Conservation (phyloP, 2,888 invertebrate species). For the Torymus aiolomorphi region DNA sequence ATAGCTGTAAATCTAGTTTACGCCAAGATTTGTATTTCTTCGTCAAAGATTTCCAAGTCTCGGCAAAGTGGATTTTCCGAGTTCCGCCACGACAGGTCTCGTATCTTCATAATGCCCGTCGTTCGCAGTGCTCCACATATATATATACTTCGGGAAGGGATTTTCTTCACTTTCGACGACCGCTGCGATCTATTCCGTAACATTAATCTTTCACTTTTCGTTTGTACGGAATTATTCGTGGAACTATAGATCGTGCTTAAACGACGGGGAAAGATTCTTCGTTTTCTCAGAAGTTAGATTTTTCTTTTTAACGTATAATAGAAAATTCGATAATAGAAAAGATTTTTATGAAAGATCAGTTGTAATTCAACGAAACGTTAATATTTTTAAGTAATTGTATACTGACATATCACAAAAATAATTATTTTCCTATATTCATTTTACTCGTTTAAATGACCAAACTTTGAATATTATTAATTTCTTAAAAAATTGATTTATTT, state of each 20-base stretch:
- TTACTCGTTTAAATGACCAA: too few relatives aligned
- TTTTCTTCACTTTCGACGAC: constrained; percentile 20
- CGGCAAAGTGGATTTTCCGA: constrained; percentile 41
- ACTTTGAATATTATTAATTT: too few relatives aligned
- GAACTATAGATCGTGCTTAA: constrained; percentile 18
- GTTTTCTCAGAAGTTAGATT: background rate
- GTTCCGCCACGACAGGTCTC: constrained; percentile 6
- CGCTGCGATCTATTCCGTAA: background rate
- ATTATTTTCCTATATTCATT: too few relatives aligned
- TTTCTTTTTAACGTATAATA: too few relatives aligned
- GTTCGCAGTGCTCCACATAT: too few relatives aligned
- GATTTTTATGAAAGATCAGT: too few relatives aligned
- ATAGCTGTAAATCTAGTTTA: constrained; percentile 34
- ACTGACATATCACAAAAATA: too few relatives aligned
- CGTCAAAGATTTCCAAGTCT: constrained; percentile 33
- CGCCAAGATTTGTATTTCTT: constrained; percentile 39
- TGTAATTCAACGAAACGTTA: too few relatives aligned
- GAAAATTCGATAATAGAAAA: too few relatives aligned
- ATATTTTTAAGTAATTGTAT: too few relatives aligned
- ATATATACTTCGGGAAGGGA: constrained; percentile 13
- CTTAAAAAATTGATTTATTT: too few relatives aligned
- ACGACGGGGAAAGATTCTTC: background rate
- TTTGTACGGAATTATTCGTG: constrained; percentile 24
- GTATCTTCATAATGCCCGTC: constrained; percentile 29
- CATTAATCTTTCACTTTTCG: constrained; percentile 38